Evolutionary conservation across 2,888 invertebrate species (phyloP), one percentile per base, ranked within the genome.

Genomic region (Lasioglossum vierecki): DNA sequence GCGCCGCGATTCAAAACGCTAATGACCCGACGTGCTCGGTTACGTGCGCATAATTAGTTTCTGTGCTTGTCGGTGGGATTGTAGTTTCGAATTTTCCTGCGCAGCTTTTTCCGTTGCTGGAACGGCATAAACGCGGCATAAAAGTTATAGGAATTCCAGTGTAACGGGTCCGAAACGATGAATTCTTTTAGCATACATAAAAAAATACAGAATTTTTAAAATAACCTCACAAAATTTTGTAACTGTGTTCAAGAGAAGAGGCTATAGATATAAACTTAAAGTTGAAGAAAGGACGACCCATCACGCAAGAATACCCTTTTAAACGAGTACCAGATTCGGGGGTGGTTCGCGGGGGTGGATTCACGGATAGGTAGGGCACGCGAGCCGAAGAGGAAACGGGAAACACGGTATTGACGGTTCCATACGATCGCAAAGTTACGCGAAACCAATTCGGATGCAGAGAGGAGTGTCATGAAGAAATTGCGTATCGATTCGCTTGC

Each of bases 1-100:
- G 49, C 30, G 57, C 22, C 46, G 57, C 79, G 63, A 72, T 84
- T 83, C 78, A 84, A 72, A 84, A 83, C 79, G 83, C 71, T 84
- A 84, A 84, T 79, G 84, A 84, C 78, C 63, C 70, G 6, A 22
- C 75, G 68, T 66, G 41, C 46, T 30, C n/a, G n/a, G n/a, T 22
- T n/a, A 6, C 15, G 18, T 18, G 68, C 11, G 35, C 13, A n/a
- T 44, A 39, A 53, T 80, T 74, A 77, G 74, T 41, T 44, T 2
- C 26, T 35, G 35, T 44, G 39, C 39, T 70, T 70, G 26, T 3
- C 22, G 18, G 41, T 4, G 22, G 72, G 39, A 76, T 71, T 71
- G 74, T 68, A 78, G 11, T 63, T 70, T 63, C 53, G 53, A 75
- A 71, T 79, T 71, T 35, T 41, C 15, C 0, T n/a, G 18, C 68